These are phyloP conservation scores for Mimumesa dahlbomi DNA, from an alignment of 2,888 invertebrate species.

Conservation along the genomic window DNA sequence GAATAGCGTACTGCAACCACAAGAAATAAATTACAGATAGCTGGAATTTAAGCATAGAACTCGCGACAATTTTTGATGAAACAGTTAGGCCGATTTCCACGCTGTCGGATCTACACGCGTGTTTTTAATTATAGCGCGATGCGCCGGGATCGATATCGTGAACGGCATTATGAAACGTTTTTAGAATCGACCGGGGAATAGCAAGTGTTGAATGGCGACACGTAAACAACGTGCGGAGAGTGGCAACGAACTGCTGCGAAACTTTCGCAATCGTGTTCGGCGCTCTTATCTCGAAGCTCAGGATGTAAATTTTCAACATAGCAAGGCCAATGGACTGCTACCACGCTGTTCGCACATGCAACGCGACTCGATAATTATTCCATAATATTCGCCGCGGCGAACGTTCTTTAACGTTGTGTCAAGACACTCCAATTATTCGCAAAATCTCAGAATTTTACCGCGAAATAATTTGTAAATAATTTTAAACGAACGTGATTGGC, in stretches of 20 bases:
- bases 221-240: constrained; percentile 6
- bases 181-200: background rate
- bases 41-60: no score
- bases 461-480: no score
- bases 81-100: no score
- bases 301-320: constrained; percentile 35
- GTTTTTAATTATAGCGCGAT: background rate
- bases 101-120: no score
- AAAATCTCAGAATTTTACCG: no score
- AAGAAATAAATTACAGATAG: no score
- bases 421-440: no score
- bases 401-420: no score
- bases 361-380: constrained; percentile 22
- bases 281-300: constrained; percentile 31
- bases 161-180: background rate
- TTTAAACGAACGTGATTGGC: no score
- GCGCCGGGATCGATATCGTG: background rate
- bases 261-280: constrained; percentile 11
- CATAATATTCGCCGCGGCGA: background rate
- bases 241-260: constrained; percentile 18
- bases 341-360: background rate
- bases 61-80: no score
- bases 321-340: constrained; percentile 39
- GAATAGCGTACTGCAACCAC: no score
- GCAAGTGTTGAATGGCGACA: background rate